Conservation (phyloP, 92 coral and sea anemone species). For the Siderastrea radians region DNA sequence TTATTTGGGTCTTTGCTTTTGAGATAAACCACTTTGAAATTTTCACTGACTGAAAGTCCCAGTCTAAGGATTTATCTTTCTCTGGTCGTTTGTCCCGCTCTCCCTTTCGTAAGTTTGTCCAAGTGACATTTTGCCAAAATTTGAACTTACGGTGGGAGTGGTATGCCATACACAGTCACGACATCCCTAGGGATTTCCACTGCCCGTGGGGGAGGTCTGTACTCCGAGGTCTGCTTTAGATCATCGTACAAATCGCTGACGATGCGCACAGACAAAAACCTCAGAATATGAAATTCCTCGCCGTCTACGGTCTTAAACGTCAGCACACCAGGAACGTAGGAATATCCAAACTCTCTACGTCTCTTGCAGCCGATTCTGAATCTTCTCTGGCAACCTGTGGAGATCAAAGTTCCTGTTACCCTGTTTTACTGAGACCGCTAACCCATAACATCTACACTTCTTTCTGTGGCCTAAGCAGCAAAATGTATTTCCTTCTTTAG, state of each 20-base stretch:
- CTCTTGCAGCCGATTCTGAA: conserved; percentile 57
- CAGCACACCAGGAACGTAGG: conserved; percentile 80
- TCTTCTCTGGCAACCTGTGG: not conserved
- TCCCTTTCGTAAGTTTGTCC: too few relatives aligned
- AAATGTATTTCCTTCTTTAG: too few relatives aligned
- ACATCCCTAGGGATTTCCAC: conserved; percentile 54
- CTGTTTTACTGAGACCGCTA: too few relatives aligned
- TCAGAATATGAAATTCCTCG: conserved; percentile 72
- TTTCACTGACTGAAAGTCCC: too few relatives aligned
- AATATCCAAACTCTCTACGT: conserved; percentile 78
- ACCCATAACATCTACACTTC: too few relatives aligned
- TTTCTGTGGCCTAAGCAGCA: too few relatives aligned
- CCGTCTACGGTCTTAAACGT: conserved; percentile 38
- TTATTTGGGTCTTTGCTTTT: too few relatives aligned
- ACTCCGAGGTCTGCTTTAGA: conserved; percentile 60
- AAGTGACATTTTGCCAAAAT: too few relatives aligned
- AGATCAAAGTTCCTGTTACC: not conserved
- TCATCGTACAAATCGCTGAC: conserved; percentile 76
- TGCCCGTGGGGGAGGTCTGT: conserved; percentile 45
- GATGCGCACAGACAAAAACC: conserved; percentile 74
- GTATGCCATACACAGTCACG: conserved; percentile 52
- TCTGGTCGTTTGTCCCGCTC: too few relatives aligned
- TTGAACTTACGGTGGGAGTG: conserved; percentile 68
- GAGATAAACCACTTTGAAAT: too few relatives aligned
- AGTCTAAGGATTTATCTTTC: too few relatives aligned